Conservation (phyloP, 2,888 invertebrate species). For the Drosophila glabriapex region DNA sequence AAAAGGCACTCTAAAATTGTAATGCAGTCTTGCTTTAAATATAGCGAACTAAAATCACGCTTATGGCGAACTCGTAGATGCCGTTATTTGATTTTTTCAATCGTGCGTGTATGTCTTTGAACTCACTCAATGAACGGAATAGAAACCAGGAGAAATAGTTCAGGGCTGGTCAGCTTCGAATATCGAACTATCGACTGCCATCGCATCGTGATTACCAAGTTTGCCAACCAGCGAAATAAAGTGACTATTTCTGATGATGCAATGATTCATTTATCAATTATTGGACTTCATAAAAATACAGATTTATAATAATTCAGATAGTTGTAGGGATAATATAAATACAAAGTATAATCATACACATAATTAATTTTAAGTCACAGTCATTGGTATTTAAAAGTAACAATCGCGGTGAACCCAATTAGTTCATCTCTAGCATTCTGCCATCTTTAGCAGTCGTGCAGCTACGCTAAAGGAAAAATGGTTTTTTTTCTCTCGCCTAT, state of each 20-base stretch:
- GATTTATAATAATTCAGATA: not conserved
- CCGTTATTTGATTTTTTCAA: constrained; percentile 63
- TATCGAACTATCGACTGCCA: constrained; percentile 18
- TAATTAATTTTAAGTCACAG: not conserved
- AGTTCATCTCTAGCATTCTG: constrained; percentile 28
- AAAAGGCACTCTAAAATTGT: constrained; percentile 35
- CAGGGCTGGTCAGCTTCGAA: not conserved
- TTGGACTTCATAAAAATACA: not conserved
- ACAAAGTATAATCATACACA: not conserved
- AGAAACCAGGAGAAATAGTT: constrained; percentile 4
- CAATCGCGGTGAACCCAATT: not conserved
- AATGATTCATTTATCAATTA: not conserved
- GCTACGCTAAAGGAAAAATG: constrained; percentile 34
- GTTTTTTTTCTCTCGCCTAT: constrained; percentile 20
- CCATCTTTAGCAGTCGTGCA: constrained; percentile 36
- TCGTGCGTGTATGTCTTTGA: constrained; percentile 36
- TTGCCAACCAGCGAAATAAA: not conserved
- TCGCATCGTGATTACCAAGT: not conserved
- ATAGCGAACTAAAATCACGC: constrained; percentile 66
- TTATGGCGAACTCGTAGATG: constrained; percentile 53
- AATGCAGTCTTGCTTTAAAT: constrained; percentile 29
- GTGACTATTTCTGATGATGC: not conserved
- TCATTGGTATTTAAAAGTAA: not conserved
- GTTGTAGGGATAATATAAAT: not conserved
- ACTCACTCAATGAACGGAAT: constrained; percentile 8